phyloP scores from a whole-genome alignment of 2,797 vertebrate species.

The Esox lucius region DNA sequence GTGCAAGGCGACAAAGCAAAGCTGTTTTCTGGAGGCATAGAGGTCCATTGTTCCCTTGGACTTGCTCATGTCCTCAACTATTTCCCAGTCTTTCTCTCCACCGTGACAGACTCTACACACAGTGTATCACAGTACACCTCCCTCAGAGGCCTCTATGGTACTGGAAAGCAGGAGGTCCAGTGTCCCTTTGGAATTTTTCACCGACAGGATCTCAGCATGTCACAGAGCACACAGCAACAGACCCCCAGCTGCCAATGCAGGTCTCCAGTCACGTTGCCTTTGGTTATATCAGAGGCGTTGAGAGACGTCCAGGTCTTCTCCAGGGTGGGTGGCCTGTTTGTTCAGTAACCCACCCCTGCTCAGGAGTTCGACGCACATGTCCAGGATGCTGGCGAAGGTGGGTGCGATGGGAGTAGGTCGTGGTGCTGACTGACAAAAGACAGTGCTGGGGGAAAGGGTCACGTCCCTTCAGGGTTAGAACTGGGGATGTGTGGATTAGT shows the following conservation, averaged over 20 bases:
- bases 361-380: neutral
- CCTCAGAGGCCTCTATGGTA: too few species aligned
- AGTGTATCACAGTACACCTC: too few species aligned
- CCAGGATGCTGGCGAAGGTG: neutral
- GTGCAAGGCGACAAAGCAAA: too few species aligned
- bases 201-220: too few species aligned
- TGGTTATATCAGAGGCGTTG: conserved; percentile 6
- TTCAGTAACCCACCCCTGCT: neutral
- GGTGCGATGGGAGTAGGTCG: neutral
- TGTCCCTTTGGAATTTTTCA: too few species aligned
- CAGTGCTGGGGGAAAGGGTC: neutral
- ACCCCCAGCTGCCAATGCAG: neutral
- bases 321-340: conserved; percentile 8
- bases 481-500: neutral
- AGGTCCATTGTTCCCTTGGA: too few species aligned
- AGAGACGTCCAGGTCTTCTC: neutral
- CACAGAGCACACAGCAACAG: too few species aligned
- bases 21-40: too few species aligned
- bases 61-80: too few species aligned
- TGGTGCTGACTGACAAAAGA: neutral
- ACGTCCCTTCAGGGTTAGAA: neutral
- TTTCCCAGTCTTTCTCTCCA: too few species aligned
- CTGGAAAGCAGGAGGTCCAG: too few species aligned
- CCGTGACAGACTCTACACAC: too few species aligned
- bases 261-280: neutral